These are phyloP conservation scores for Polyergus mexicanus DNA, from an alignment of 1,140 invertebrate genomes.

Conservation along the genomic window DNA sequence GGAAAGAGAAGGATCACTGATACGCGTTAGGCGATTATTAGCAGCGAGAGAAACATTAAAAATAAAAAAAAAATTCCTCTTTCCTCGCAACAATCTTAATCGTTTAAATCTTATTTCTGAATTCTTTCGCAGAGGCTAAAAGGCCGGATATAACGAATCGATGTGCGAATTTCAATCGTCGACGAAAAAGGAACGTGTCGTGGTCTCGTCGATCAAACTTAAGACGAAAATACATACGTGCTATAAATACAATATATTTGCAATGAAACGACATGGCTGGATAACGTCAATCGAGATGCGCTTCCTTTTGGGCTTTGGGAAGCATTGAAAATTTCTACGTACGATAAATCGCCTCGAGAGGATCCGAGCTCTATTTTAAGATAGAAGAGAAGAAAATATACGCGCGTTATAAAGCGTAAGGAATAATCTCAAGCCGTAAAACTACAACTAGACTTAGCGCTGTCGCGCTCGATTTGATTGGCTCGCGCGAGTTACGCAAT, in stretches of 20 bases:
- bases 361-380: not conserved
- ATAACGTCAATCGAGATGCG: not conserved
- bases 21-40: not conserved
- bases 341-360: not conserved
- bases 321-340: not conserved
- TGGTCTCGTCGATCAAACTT: not conserved
- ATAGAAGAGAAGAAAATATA: no score
- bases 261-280: not conserved
- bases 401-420: no score
- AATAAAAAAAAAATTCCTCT: not conserved
- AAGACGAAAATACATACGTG: not conserved
- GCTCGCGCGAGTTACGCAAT: conserved; percentile 62
- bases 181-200: not conserved
- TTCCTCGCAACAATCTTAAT: not conserved
- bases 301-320: not conserved
- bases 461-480: conserved; percentile 23
- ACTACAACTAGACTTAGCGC: not conserved
- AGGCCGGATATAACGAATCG: not conserved
- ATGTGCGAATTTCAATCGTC: not conserved
- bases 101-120: not conserved
- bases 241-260: conserved; percentile 28
- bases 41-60: not conserved
- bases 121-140: not conserved
- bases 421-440: conserved; percentile 9
- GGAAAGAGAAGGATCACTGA: conserved; percentile 50